Evolutionary conservation across 2,113 vertebrate genomes (phyloP).

Genomic region (Chascanopsetta lugubris): DNA sequence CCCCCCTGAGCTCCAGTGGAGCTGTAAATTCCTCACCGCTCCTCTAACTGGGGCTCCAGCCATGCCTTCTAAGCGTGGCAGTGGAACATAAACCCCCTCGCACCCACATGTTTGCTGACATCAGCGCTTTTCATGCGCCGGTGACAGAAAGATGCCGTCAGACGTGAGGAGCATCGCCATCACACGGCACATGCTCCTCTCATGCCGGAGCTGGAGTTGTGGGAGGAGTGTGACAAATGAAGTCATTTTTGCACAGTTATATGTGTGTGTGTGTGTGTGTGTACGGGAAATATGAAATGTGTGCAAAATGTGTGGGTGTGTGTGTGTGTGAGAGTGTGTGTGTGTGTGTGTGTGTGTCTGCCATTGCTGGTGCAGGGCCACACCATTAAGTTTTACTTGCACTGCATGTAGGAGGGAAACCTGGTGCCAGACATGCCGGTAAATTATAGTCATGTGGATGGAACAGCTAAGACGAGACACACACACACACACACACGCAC

Average conservation of each 20-base stretch:
- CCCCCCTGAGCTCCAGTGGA: constrained; percentile 55
- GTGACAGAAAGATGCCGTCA: constrained; percentile 64
- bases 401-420: constrained; percentile 60
- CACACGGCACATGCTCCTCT: constrained; percentile 8
- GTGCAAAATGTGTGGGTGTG: neutral
- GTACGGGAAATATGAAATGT: neutral
- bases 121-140: constrained; percentile 68
- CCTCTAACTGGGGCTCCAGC: constrained; percentile 64
- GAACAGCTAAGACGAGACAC: constrained; percentile 26
- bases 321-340: neutral
- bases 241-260: neutral
- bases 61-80: constrained; percentile 40
- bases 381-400: constrained; percentile 75
- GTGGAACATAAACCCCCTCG: constrained; percentile 47
- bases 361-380: constrained; percentile 50
- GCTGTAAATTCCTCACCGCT: constrained; percentile 76
- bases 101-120: constrained; percentile 64
- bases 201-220: constrained; percentile 32
- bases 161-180: constrained; percentile 41
- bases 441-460: constrained; percentile 54
- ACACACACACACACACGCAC: constrained; percentile 11
- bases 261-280: neutral
- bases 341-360: constrained; percentile 9
- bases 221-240: constrained; percentile 18
- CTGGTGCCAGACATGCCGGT: constrained; percentile 57